phyloP scores from a whole-genome alignment of 2,113 vertebrate species.

The Ornithorhynchus anatinus region DNA sequence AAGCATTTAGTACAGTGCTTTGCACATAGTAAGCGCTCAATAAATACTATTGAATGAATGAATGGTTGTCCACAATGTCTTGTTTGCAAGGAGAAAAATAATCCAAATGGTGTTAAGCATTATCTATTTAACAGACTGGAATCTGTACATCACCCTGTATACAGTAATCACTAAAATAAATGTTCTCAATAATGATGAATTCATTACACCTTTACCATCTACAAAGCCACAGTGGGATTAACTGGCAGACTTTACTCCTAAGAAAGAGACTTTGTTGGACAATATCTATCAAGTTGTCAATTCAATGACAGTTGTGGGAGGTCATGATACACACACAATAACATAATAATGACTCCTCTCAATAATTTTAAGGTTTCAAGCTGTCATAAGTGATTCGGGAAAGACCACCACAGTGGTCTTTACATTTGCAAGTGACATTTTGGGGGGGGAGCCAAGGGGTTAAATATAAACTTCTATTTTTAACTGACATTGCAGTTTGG shows the following conservation, averaged over 20 bases:
- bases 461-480: slow-evolving; percentile 19
- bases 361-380: neutral
- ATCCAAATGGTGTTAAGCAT: slow-evolving; percentile 54
- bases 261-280: slow-evolving; percentile 17
- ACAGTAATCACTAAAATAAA: no score
- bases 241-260: slow-evolving; percentile 20
- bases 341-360: neutral
- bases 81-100: slow-evolving; percentile 41
- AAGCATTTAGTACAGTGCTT: no score
- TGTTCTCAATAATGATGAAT: no score
- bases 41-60: no score
- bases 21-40: no score
- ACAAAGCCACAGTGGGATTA: slow-evolving; percentile 56
- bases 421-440: slow-evolving; percentile 1
- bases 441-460: neutral
- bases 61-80: slow-evolving; percentile 34
- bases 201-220: slow-evolving; percentile 22
- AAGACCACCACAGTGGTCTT: neutral
- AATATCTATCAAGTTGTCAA: neutral
- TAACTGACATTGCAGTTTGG: slow-evolving; percentile 10
- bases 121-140: slow-evolving; percentile 37
- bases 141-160: no score
- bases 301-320: slow-evolving; percentile 5
- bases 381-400: no score
- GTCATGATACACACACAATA: slow-evolving; percentile 22